Conservation (phyloP, 2,113 vertebrate genomes). For the Ciconia stormi region DNA sequence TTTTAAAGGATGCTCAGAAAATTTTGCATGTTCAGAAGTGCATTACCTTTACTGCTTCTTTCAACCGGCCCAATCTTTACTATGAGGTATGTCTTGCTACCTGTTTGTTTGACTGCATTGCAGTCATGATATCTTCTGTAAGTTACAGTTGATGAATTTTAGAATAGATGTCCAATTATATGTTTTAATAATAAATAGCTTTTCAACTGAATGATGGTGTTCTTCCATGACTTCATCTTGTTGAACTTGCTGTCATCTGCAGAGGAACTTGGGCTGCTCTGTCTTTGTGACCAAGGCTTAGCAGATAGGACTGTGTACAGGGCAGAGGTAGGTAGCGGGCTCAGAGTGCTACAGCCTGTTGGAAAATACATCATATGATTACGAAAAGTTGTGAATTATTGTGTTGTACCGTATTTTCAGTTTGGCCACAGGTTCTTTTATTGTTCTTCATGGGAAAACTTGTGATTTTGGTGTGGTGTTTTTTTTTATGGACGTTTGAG, state of each 20-base stretch:
- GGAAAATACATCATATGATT: background rate
- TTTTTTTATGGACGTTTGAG: background rate
- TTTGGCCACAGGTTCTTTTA: background rate
- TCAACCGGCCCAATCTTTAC: slow-evolving; percentile 93
- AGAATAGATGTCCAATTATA: background rate
- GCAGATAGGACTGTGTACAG: background rate
- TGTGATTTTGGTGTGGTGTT: background rate
- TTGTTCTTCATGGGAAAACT: background rate
- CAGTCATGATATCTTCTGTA: background rate
- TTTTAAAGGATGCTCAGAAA: slow-evolving; percentile 91
- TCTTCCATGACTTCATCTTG: background rate
- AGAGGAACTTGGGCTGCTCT: background rate
- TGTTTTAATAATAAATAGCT: background rate
- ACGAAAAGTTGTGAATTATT: background rate
- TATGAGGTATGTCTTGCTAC: slow-evolving; percentile 83
- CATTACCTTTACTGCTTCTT: slow-evolving; percentile 89
- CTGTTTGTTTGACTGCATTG: background rate
- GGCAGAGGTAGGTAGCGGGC: background rate
- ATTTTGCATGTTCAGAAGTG: slow-evolving; percentile 86
- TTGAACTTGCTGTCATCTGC: background rate
- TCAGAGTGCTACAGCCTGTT: background rate
- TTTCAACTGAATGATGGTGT: background rate
- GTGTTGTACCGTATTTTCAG: background rate
- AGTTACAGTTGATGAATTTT: background rate
- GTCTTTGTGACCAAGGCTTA: background rate